Base-by-base conservation (phyloP, 1,140 invertebrate species). In the Manduca sexta region DNA sequence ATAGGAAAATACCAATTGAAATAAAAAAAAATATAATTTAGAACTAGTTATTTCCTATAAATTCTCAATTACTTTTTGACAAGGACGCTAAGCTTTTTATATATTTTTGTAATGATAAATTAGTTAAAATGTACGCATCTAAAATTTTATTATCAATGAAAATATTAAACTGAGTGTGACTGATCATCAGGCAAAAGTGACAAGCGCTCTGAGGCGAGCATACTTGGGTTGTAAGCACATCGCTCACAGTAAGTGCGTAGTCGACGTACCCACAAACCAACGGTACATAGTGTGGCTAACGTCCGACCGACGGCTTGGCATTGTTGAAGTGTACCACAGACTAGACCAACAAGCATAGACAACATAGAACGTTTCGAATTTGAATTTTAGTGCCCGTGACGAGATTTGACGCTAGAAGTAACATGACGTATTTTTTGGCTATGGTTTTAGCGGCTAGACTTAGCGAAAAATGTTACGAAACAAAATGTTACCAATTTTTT, bases 181-280 rank as follows among this genome's bases (percentile, higher is more conserved):
- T 69, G 64, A 52, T 64, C 52, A 47, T 81, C 81, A 86, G 85
- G 85, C 82, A 64, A 86, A 84, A 79, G 84, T 87, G 81, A 84
- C 77, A 64, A 76, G 74, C 67, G 86, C 83, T 62, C 76, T 87
- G 68, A 81, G 86, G 74, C 71, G 83, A 60, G 83, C 80, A 43
- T 87, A 87, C 76, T 86, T 85, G 74, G 77, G 83, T 84, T 87
- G 80, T 87, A 87, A 87, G 77, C 76, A 77, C 72, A 74, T 87
- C 68, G 84, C 85, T 76, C 83, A 86, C 82, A 87, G 85, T 87
- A 87, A 87, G 85, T 87, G 70, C 71, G 75, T 86, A 86, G 81
- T 58, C 44, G 52, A 48, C 45, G 57, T 41, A 40, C 29, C 13
- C 15, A 12, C 11, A 33, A 29, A 34, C 11, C 46, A 26, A 45